Evolutionary conservation across 2,797 vertebrate species (phyloP), one percentile per base, ranked within the genome.

Genomic region (Holocentrus rufus): DNA sequence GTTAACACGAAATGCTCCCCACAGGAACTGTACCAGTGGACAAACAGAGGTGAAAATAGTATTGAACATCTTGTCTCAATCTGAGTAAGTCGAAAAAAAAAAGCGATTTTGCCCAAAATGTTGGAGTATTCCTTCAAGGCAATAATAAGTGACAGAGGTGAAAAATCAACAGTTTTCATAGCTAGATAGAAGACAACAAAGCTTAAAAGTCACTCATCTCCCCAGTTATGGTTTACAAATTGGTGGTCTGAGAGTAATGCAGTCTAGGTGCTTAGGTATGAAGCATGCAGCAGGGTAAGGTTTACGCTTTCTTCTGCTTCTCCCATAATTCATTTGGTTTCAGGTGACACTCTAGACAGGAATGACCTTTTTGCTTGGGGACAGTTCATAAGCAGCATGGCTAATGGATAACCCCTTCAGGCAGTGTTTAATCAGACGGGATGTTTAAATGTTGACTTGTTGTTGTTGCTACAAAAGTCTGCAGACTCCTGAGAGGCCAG

Each of bases 381-480:
- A 44, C 39, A 11, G 61, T 64, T 50, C 59, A 65, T 11, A 69
- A 58, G 72, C 64, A 57, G 77, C 57, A 58, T 20, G 14, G 68
- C 52, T 69, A 54, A 78, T 59, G 27, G 65, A 61, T 47, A 15
- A 64, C 22, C 5, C 31, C 69, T 64, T 30, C 65, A 30, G 56
- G 67, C 18, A 7, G 25, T 72, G 70, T 84, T 75, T 53, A 79
- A 63, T 80, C 70, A 77, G 73, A 50, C 25, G 67, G 31, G 42
- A 55, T 42, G 54, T 71, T 73, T 72, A 67, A 73, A 76, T 83
- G 83, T 85, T 80, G 72, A 83, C 72, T 74, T 75, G 49, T 58
- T 73, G 52, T 36, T 76, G 50, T 59, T 55, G 65, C 76, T 18
- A 7, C 34, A 25, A 31, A 70, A 73, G 55, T 17, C 1, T 71